Conservation (phyloP, 2,113 vertebrate species). For the Cromileptes altivelis region DNA sequence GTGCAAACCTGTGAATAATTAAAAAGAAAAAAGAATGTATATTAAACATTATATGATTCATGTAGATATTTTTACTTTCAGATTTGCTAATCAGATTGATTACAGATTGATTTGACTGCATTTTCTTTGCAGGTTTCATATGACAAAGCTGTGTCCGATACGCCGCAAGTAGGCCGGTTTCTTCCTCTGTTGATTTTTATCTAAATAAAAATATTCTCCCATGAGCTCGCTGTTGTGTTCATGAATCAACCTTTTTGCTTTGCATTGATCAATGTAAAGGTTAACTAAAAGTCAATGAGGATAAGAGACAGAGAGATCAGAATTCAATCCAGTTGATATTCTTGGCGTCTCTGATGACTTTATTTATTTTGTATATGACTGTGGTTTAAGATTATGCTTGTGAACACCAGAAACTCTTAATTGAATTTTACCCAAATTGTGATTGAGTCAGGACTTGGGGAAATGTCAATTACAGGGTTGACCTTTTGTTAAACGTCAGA, state of each 20-base stretch:
- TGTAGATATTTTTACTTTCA: slow-evolving; percentile 67
- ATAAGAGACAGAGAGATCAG: not conserved
- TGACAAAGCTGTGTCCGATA: slow-evolving; percentile 32
- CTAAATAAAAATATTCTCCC: slow-evolving; percentile 79
- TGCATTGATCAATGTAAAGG: slow-evolving; percentile 1
- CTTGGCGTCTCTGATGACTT: not conserved
- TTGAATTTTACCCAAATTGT: not conserved
- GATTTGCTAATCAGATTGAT: slow-evolving; percentile 52
- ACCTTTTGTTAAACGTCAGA: slow-evolving; percentile 35
- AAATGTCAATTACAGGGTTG: slow-evolving; percentile 13
- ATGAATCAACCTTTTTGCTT: slow-evolving; percentile 8
- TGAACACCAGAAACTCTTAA: not conserved
- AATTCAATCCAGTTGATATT: not conserved
- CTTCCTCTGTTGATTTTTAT: slow-evolving; percentile 72
- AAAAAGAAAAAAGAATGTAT: slow-evolving; percentile 67
- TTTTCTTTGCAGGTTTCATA: slow-evolving; percentile 60
- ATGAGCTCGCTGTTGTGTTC: slow-evolving; percentile 37
- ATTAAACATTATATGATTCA: slow-evolving; percentile 48
- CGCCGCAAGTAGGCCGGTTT: slow-evolving; percentile 30
- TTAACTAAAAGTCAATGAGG: not conserved
- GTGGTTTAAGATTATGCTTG: not conserved
- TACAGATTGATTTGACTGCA: slow-evolving; percentile 45
- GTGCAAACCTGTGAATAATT: slow-evolving; percentile 82
- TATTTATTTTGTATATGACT: not conserved
- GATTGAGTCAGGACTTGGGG: not conserved